Base-by-base conservation (phyloP, 2,888 invertebrate species). In the Ophion ventricosus region DNA sequence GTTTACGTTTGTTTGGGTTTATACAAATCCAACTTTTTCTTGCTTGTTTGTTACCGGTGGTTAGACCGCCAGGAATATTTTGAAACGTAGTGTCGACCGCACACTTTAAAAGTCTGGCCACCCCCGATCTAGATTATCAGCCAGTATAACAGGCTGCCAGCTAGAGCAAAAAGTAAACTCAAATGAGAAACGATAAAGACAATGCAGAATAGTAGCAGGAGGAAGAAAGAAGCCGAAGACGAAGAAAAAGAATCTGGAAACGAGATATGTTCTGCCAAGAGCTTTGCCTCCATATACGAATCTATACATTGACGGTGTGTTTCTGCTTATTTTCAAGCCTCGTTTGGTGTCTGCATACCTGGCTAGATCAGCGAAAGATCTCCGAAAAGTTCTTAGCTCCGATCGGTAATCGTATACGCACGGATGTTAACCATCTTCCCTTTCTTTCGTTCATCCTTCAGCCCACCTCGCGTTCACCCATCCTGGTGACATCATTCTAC, bases 101-200 rank as follows among this genome's bases (percentile, higher is more conserved):
- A n/a, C n/a, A n/a, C n/a, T n/a, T n/a, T n/a, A n/a, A n/a, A n/a
- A n/a, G n/a, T n/a, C n/a, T n/a, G n/a, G n/a, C n/a, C n/a, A n/a
- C n/a, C n/a, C n/a, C n/a, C n/a, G n/a, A n/a, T 88, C 78, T 82
- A 91, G 91, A 92, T 92, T 91, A 92, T 93, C 91, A 91, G 91
- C 91, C 90, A 90, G 91, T 92, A 91, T 92, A 92, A 91, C 91
- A 92, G 91, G 90, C 92, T 91, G 92, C 91, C 92, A 92, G 92
- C 91, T 92, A 92, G 92, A 91, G 4, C 5, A 29, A 35, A 93
- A 93, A 93, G n/a, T n/a, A 93, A 92, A 92, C 92, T 92, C 90
- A 91, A 92, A 92, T 86, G 91, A 90, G 90, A 92, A 54, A 72
- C 72, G 78, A 73, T 43, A 26, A 59, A 54, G 69, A 61, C 14